Conservation (phyloP, 2,113 vertebrate species). For the Tretioscincus oriximinensis region DNA sequence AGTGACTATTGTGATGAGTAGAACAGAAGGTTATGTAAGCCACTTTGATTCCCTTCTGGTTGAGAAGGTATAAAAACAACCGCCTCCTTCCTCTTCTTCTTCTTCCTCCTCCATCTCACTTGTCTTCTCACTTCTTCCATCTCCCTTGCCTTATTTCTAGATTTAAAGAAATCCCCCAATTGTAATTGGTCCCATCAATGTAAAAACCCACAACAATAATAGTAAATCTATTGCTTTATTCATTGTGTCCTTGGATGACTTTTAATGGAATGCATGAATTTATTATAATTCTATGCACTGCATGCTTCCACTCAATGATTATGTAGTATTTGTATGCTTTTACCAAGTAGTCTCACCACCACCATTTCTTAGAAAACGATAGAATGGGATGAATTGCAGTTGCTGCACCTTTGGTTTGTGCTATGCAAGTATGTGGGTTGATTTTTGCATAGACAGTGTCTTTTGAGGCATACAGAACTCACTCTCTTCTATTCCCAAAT, state of each 20-base stretch:
- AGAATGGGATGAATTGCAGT: constrained; percentile 21
- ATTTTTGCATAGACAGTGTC: constrained; percentile 22
- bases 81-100: too few species aligned
- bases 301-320: constrained; percentile 28
- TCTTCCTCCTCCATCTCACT: too few species aligned
- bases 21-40: too few species aligned
- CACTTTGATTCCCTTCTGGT: too few species aligned
- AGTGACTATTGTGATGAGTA: too few species aligned
- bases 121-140: too few species aligned
- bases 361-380: constrained; percentile 7
- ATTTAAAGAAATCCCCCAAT: background rate
- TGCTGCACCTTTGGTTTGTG: constrained; percentile 1
- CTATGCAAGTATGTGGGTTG: background rate
- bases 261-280: constrained; percentile 43
- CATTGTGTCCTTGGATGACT: constrained; percentile 18
- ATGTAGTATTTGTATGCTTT: constrained; percentile 45
- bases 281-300: constrained; percentile 23
- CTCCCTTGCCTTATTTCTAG: too few species aligned
- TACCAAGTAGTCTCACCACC: constrained; percentile 27
- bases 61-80: too few species aligned
- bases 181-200: background rate
- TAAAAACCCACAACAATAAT: background rate
- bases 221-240: constrained; percentile 2
- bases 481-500: background rate
- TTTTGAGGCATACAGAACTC: background rate